phyloP scores from a whole-genome alignment of 2,888 invertebrate species.

The Phlogophora meticulosa region DNA sequence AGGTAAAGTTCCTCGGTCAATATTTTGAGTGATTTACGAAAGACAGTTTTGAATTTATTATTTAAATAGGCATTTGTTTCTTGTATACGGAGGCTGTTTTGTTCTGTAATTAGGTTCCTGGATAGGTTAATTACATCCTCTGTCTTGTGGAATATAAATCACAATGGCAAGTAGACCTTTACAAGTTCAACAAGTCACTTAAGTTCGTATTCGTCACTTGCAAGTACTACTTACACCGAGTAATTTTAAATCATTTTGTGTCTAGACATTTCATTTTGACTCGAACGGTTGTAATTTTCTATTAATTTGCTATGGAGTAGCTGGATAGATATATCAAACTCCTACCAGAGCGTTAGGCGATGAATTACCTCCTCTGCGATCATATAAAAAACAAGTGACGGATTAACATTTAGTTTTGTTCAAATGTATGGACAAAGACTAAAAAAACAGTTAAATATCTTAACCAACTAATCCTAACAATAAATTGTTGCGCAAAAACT shows the following conservation, averaged over 20 bases:
- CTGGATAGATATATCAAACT: background rate
- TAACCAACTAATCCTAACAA: no score
- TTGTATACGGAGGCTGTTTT: constrained; percentile 1
- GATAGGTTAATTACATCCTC: constrained; percentile 27
- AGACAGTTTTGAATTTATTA: constrained; percentile 39
- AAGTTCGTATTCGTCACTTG: background rate
- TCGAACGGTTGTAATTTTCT: no score
- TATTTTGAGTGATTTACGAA: constrained; percentile 60
- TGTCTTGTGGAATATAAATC: constrained; percentile 25
- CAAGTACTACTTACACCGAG: background rate
- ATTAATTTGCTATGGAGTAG: background rate
- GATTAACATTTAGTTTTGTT: no score
- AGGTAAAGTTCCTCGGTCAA: constrained; percentile 59
- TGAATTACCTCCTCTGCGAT: no score
- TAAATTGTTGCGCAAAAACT: no score
- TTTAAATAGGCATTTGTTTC: constrained; percentile 31
- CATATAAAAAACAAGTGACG: no score
- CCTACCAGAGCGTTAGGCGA: no score
- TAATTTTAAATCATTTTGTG: background rate
- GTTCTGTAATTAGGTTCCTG: constrained; percentile 30
- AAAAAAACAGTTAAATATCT: no score
- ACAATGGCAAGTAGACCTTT: background rate
- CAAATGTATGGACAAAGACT: no score
- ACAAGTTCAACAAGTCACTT: background rate
- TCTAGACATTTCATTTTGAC: background rate